Base-by-base conservation (phyloP, 2,888 invertebrate genomes). In the Thereva unica region DNA sequence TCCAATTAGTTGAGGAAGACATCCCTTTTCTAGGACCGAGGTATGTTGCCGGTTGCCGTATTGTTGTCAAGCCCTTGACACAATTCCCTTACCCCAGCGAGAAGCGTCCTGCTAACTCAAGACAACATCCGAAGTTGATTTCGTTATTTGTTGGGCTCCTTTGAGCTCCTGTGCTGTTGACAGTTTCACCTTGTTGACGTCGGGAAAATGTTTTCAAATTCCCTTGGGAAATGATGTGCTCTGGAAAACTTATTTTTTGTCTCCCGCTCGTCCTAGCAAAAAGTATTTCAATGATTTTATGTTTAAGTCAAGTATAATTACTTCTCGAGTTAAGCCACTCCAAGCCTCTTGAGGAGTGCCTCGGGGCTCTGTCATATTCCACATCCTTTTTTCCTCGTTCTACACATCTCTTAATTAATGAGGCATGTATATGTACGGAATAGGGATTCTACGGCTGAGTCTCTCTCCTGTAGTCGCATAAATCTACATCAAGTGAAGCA, bases 401-500 rank as follows among this genome's bases (percentile, higher is more conserved):
- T 23, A 3, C 4, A 8, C 6, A 55, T 55, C 12, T 41, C 42
- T 40, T 54, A 55, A 41, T 55, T 12, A 42, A 55, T 55, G 42
- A 55, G 23, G 34, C 40, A 55, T 55, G 41, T 55, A 38, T 37
- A 5, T 37, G 10, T 9, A 10, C 12, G 9, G 6, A 7, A 6
- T 6, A 5, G 9, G 35, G 35, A 23, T 23, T 23, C 23, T 12
- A 49, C 35, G 42, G 10, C 23, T 40, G 40, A 34, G 23, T 35
- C 42, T 8, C 8, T 12, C 45, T 59, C 47, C 0, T n/a, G 57
- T 59, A 59, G 57, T 59, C 38, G 38, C 47, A 47, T 59, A 59
- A 59, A 59, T 59, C 35, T 47, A 59, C 57, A 59, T 59, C 57
- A 59, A 59, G 37, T 8, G 12, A 38, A 59, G 57, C 38, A 47